Base-by-base conservation (phyloP, 2,113 vertebrate genomes). In the Nesogale talazaci region DNA sequence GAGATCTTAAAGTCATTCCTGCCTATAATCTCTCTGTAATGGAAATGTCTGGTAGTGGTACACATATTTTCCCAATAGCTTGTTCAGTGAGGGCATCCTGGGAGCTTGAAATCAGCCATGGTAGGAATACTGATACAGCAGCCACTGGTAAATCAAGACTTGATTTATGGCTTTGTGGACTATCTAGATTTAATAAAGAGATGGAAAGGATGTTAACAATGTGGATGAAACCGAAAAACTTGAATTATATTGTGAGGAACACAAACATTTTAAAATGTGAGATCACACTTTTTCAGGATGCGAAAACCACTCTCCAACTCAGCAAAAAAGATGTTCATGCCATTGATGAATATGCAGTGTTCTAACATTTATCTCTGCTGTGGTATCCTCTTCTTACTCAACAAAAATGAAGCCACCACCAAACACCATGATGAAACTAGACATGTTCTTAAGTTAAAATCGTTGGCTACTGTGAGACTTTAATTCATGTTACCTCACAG, bases 11-110 rank as follows among this genome's bases (percentile, higher is more conserved):
- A 46, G 14, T 63, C 70, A 40, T 10, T 72, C 65, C 5, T 11
- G 25, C 25, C 10, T 69, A 1, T 3, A 9, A 25, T 6, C 61
- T 38, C 42, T 57, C 0, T 2, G 2, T 4, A 52, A 52, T 6
- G 6, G 12, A 7, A 70, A 52, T 23, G 23, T 0, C 8, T 9
- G 2, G 14, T 6, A n/a, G n/a, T 0, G 3, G 34, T 11, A 0
- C 6, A 52, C 3, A 1, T 56, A 29, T 89, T 38, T 89, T 74
- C 9, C 61, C 90, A 75, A 11, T 72, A 70, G 0, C 2, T 9
- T 42, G 0, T 42, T 63, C 22, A 17, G 11, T 19, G 31, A 56
- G n/a, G 36, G 40, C 12, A 2, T 6, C 2, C 12, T 56, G 40
- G 12, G 34, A 15, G 25, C 83, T 40, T 46, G 3, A 56, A 67